Evolutionary conservation across 2,888 invertebrate species (phyloP).

Genomic region (Polietes domitor): DNA sequence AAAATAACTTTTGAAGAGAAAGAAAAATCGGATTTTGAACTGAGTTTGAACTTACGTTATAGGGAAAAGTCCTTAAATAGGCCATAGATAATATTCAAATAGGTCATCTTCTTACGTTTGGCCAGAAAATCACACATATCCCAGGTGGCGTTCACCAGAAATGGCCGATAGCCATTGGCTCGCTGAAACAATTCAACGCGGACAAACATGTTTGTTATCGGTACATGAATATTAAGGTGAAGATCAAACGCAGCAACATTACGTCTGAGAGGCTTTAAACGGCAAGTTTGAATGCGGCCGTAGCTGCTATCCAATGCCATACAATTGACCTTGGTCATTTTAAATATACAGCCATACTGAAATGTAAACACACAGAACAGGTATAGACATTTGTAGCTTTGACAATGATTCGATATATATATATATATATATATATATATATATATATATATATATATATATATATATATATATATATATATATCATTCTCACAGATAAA

Average conservation of each 20-base stretch:
- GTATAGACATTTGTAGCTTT: too few species aligned
- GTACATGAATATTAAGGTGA: neutral
- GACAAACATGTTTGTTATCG: neutral
- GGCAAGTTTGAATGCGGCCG: neutral
- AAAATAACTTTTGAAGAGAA: too few species aligned
- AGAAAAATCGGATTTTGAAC: too few species aligned
- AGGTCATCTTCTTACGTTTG: neutral
- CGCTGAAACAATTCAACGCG: neutral
- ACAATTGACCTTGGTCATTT: neutral
- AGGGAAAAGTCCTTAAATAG: neutral
- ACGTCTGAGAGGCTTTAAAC: neutral
- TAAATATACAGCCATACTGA: neutral
- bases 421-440: too few species aligned
- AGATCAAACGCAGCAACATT: too few species aligned
- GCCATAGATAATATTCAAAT: neutral
- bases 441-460: too few species aligned
- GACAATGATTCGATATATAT: too few species aligned
- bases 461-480: too few species aligned
- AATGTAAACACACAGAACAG: too few species aligned
- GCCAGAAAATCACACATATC: neutral
- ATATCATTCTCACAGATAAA: too few species aligned
- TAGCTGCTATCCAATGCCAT: neutral
- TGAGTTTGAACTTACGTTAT: neutral
- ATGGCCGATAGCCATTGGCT: neutral
- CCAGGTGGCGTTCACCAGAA: neutral